phyloP scores from a whole-genome alignment of 2,888 invertebrate species.

The Linnaemya vulpina region DNA sequence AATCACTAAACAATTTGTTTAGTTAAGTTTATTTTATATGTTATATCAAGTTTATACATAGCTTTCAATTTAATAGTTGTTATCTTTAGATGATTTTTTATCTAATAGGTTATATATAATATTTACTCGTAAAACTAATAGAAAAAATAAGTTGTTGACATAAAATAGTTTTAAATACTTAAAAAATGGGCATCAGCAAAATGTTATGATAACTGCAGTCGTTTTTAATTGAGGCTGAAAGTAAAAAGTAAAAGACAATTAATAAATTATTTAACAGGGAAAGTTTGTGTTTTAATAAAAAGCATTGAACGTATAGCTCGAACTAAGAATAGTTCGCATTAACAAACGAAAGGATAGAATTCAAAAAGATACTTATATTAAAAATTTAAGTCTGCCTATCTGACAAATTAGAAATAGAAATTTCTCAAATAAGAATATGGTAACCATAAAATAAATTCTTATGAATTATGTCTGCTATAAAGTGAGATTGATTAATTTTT shows the following conservation, averaged over 20 bases:
- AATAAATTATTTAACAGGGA: background rate
- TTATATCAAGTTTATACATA: constrained; percentile 46
- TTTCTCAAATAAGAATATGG: no score
- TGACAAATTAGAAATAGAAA: no score
- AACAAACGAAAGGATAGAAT: no score
- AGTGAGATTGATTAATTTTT: no score
- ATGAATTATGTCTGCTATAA: no score
- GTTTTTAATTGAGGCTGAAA: constrained; percentile 68
- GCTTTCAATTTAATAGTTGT: constrained; percentile 61
- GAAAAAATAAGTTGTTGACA: constrained; percentile 33
- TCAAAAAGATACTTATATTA: no score
- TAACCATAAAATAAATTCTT: no score
- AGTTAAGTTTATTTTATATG: constrained; percentile 40
- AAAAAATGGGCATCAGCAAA: constrained; percentile 27
- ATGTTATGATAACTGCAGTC: constrained; percentile 59
- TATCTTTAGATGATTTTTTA: constrained; percentile 40
- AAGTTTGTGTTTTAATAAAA: background rate
- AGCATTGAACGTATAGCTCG: background rate
- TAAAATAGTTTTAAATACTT: constrained; percentile 51
- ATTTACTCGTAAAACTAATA: constrained; percentile 38
- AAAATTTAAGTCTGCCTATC: no score
- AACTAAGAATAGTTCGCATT: background rate
- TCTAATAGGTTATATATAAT: constrained; percentile 30
- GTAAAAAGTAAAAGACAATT: constrained; percentile 11
- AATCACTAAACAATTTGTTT: constrained; percentile 56